These are phyloP conservation scores for Eurytoma californica DNA, from an alignment of 2,888 invertebrate genomes.

Conservation along the genomic window DNA sequence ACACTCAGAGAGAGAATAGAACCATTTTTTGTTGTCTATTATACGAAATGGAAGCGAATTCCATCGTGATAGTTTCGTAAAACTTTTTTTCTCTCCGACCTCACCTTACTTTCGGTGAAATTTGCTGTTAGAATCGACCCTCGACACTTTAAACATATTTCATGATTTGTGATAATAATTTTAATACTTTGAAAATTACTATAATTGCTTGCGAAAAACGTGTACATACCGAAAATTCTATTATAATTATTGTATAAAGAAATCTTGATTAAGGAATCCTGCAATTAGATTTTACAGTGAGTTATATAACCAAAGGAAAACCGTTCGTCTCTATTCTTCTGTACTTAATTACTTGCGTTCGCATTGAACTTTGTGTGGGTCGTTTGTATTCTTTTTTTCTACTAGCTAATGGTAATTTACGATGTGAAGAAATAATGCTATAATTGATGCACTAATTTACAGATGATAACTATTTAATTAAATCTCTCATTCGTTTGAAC, in stretches of 20 bases:
- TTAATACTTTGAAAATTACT: neutral
- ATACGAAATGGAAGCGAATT: constrained; percentile 25
- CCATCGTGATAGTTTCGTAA: constrained; percentile 13
- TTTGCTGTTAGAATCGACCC: neutral
- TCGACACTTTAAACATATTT: too few relatives aligned
- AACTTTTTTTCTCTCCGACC: neutral
- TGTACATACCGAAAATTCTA: neutral
- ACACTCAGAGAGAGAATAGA: constrained; percentile 39
- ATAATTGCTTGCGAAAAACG: constrained; percentile 1
- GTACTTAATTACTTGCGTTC: constrained; percentile 11
- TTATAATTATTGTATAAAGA: constrained; percentile 8
- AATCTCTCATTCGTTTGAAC: too few relatives aligned
- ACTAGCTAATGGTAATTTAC: too few relatives aligned
- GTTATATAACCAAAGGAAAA: constrained; percentile 32
- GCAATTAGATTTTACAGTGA: constrained; percentile 12
- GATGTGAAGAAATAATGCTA: too few relatives aligned
- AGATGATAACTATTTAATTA: too few relatives aligned
- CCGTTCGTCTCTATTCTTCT: constrained; percentile 22
- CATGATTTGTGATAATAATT: too few relatives aligned
- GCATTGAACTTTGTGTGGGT: neutral
- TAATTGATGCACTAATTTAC: too few relatives aligned
- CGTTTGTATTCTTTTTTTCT: neutral
- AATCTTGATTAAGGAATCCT: constrained; percentile 33
- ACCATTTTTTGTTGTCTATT: constrained; percentile 10
- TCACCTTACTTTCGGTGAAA: constrained; percentile 30